Evolutionary conservation across 2,888 invertebrate species (phyloP).

Genomic region (Parnassius glacialis): DNA sequence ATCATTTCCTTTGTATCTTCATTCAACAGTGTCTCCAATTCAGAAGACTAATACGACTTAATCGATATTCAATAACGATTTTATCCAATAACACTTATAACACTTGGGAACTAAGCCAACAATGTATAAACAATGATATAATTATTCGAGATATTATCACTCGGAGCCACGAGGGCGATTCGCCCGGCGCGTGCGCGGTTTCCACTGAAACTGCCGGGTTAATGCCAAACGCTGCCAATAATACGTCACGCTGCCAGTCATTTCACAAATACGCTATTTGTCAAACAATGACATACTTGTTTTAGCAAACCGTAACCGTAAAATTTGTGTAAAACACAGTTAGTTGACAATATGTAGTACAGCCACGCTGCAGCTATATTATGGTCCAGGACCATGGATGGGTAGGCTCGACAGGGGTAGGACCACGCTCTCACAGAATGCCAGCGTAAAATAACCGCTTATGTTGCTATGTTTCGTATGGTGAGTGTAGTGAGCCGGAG

Average conservation of each 20-base stretch:
- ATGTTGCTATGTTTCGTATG: too few relatives aligned
- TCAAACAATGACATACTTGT: constrained; percentile 21
- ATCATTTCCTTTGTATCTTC: background rate
- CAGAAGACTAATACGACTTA: constrained; percentile 26
- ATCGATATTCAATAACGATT: constrained; percentile 20
- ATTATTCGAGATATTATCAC: constrained; percentile 46
- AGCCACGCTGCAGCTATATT: too few relatives aligned
- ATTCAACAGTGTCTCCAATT: constrained; percentile 3
- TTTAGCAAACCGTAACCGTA: too few relatives aligned
- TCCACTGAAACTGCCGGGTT: constrained; percentile 59
- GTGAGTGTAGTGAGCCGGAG: too few relatives aligned
- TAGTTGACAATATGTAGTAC: too few relatives aligned
- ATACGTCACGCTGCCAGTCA: constrained; percentile 44
- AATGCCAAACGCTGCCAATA: constrained; percentile 44
- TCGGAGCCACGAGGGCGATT: constrained; percentile 36
- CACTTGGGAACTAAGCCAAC: constrained; percentile 32
- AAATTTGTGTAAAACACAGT: too few relatives aligned
- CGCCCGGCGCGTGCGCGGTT: constrained; percentile 63
- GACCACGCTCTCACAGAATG: too few relatives aligned
- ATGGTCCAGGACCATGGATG: too few relatives aligned
- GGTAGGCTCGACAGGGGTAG: too few relatives aligned
- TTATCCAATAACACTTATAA: constrained; percentile 13
- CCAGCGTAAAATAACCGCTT: too few relatives aligned
- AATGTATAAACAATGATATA: constrained; percentile 18
- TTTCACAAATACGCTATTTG: constrained; percentile 49